Evolutionary conservation across 2,113 vertebrate genomes (phyloP), one percentile per base, ranked within the genome.

Genomic region (Stigmatopora nigra): DNA sequence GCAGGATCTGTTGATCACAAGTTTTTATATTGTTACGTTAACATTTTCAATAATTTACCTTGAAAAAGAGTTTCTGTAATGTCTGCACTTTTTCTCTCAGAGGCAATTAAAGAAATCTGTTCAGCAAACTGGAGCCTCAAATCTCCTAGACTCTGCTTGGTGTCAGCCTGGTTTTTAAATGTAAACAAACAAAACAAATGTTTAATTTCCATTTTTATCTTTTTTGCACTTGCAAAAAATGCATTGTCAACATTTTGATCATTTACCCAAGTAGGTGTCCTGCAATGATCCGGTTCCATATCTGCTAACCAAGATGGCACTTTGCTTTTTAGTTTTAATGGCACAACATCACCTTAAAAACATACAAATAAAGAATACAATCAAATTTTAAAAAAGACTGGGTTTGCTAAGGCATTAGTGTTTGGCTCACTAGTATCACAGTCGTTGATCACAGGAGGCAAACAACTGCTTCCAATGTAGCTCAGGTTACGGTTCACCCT

Each of bases 121-220:
- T 84, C 70, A 20, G 82, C 82, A 16, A 87, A 68, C 73, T 84
- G 76, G 3, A 84, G 78, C 56, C 78, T 63, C 15, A 87, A 70
- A 13, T 75, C 71, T 70, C 66, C 25, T 14, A 87, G 77, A 1
- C n/a, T 61, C 63, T 31, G 58, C 72, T 73, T 75, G 10, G 61
- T 68, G 62, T 70, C 72, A 22, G 7, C 63, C 85, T 85, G 49
- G 19, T 12, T 7, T 64, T 11, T 52, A 14, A 41, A 12, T 10
- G 41, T 7, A 17, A 12, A 64, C n/a, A 68, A 25, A 48, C 0
- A 46, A 60, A 60, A 44, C 17, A 10, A 38, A 36, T 12, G 5
- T 13, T 3, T 6, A 22, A 56, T 25, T 56, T 1, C 12, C 22
- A 15, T 14, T 12, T 20, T 17, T 38, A 16, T n/a, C 41, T 41